Base-by-base conservation (phyloP, 2,113 vertebrate species). In the Motacilla tschutschensis region DNA sequence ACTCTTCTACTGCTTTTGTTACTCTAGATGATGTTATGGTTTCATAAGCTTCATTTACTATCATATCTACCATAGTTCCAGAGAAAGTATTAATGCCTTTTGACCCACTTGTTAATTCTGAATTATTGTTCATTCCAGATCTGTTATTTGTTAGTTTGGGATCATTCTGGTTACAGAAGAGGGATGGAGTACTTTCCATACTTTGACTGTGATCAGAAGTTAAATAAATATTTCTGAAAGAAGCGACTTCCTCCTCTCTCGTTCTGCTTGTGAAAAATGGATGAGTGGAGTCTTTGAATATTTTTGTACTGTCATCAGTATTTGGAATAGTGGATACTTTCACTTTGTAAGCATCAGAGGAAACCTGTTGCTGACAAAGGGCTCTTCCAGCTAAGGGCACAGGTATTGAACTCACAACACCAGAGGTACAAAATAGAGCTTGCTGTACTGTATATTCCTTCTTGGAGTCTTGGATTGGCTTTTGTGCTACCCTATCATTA, bases 381-480 rank as follows among this genome's bases (percentile, higher is more conserved):
- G 96, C 97, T 87, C 97, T 98, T 87, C 98, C 98, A 92, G 98
- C 99, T 81, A 98, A 95, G 79, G 99, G 99, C 43, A 99, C 97
- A 33, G 98, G 97, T 87, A 99, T 96, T 83, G 98, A 99, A 95
- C 98, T 99, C 57, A 98, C 98, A 96, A 99, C 94, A 77, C 99
- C 98, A 24, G 99, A 99, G 58, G 99, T 98, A 71, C 97, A 99
- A 94, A 99, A 98, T 16, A 99, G 95, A 64, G 98, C 99, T 95
- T 98, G 98, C 62, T 98, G 98, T 24, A 99, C 95, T 6, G 98
- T 98, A 88, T 97, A 98, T 31, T 96, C 95, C 53, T 96, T 97
- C 57, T 97, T 96, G 72, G 86, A 94, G 65, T 97, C 97, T 25
- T 96, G 89, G 13, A 33, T 5, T 74, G 51, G 83, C 75, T 95